A percentile compares a stretch with the other conserved stretches of the same genome.
Evolutionary conservation across 2,888 invertebrate genomes (phyloP).

Genomic region (Allacma fusca): DNA sequence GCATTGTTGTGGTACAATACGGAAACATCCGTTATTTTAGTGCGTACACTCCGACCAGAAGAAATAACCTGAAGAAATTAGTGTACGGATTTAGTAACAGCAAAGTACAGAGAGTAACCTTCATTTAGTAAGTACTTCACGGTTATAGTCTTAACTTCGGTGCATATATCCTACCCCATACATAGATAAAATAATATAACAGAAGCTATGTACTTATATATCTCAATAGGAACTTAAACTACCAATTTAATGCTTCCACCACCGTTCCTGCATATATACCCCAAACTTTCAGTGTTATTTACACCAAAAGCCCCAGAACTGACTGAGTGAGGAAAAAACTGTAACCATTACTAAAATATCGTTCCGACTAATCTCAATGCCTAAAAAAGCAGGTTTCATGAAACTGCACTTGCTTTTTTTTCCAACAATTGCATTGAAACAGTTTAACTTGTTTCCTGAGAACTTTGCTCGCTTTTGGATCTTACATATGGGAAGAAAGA

Average conservation of each 20-base stretch:
- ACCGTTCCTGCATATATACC: background rate
- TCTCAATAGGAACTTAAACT: too few species aligned
- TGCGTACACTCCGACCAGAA: conserved; percentile 1
- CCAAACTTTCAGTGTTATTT: conserved; percentile 1
- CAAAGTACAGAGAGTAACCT: background rate
- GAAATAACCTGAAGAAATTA: conserved; percentile 1
- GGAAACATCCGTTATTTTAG: conserved; percentile 10
- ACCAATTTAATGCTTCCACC: too few species aligned
- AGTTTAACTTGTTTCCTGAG: too few species aligned
- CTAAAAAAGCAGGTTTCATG: background rate
- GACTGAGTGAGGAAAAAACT: background rate
- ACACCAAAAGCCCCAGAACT: background rate
- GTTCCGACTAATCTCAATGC: background rate
- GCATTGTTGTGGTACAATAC: conserved; percentile 6
- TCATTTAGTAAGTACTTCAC: too few species aligned
- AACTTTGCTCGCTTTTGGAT: too few species aligned
- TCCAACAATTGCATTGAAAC: too few species aligned
- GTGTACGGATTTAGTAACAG: background rate
- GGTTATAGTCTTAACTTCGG: too few species aligned
- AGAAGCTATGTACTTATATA: too few species aligned
- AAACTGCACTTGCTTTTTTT: too few species aligned
- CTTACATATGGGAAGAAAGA: too few species aligned
- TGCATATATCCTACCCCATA: too few species aligned
- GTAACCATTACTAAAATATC: conserved; percentile 2
- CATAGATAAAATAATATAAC: too few species aligned